Conservation (phyloP, 2,888 invertebrate genomes). For the Desoria tigrina region DNA sequence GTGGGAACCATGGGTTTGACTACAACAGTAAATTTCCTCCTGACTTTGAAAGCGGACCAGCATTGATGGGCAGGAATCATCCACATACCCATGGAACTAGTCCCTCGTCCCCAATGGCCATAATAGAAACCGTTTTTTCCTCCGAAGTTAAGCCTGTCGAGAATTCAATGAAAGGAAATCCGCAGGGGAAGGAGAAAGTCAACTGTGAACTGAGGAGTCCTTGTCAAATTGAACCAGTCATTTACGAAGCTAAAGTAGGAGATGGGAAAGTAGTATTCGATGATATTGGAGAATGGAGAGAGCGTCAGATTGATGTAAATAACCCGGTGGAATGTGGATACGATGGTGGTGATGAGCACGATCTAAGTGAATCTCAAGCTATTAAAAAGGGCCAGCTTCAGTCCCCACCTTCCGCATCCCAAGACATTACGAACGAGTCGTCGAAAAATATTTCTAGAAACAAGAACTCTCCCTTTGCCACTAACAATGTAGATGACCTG, state of each 20-base stretch:
- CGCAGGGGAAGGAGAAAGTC: background rate
- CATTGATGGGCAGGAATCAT: slow-evolving; percentile 14
- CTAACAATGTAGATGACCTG: background rate
- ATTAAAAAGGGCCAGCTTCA: slow-evolving; percentile 12
- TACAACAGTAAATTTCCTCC: slow-evolving; percentile 43
- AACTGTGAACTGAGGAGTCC: slow-evolving; percentile 50
- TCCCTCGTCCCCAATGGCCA: slow-evolving; percentile 37
- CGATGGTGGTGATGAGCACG: slow-evolving; percentile 19
- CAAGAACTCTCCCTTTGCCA: background rate
- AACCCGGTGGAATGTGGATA: slow-evolving; percentile 19
- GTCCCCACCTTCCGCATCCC: background rate
- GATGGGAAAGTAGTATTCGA: slow-evolving; percentile 79
- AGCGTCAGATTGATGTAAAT: slow-evolving; percentile 26
- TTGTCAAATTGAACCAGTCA: slow-evolving; percentile 55
- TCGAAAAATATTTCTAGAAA: background rate
- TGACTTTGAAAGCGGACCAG: slow-evolving; percentile 32
- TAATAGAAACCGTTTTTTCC: slow-evolving; percentile 54
- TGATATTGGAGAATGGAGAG: slow-evolving; percentile 67
- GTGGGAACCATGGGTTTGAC: slow-evolving; percentile 42
- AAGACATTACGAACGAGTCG: background rate
- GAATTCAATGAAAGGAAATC: slow-evolving; percentile 33
- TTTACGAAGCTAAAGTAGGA: slow-evolving; percentile 65
- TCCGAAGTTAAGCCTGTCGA: slow-evolving; percentile 54
- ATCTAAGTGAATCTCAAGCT: slow-evolving; percentile 12
- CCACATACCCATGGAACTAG: slow-evolving; percentile 28